These are phyloP conservation scores for Strigamia transsilvanica DNA, from an alignment of 2,888 invertebrate genomes.

Conservation along the genomic window DNA sequence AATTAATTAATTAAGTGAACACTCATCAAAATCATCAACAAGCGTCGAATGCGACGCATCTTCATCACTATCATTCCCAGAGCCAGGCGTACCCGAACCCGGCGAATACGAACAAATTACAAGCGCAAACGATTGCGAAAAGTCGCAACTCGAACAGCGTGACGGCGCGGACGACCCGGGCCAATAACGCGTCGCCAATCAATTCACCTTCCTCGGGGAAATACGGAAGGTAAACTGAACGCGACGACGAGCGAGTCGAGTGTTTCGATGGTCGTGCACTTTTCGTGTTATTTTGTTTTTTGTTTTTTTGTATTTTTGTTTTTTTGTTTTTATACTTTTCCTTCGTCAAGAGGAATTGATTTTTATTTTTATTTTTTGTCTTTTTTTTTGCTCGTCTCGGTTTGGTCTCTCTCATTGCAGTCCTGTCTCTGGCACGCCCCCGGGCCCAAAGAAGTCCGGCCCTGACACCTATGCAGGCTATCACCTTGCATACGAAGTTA, in stretches of 20 bases:
- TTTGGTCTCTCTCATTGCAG: constrained; percentile 56
- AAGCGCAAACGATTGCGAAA: constrained; percentile 23
- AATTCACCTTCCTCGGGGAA: constrained; percentile 52
- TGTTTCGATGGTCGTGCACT: constrained; percentile 1
- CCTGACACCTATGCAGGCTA: constrained; percentile 88
- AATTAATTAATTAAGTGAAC: neutral
- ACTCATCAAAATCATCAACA: constrained; percentile 51
- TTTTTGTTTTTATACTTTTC: neutral
- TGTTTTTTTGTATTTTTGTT: no score
- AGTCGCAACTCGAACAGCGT: constrained; percentile 50
- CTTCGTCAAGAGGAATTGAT: constrained; percentile 45
- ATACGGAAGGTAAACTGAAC: constrained; percentile 52
- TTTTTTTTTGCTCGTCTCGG: constrained; percentile 50
- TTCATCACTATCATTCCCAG: constrained; percentile 46
- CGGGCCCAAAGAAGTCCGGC: constrained; percentile 59
- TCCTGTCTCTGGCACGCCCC: constrained; percentile 59
- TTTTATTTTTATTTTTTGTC: neutral
- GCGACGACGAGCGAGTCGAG: neutral
- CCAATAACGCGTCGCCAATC: constrained; percentile 51
- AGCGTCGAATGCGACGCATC: neutral
- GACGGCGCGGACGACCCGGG: constrained; percentile 21
- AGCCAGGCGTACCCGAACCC: neutral
- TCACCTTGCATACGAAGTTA: constrained; percentile 99
- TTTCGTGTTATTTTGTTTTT: constrained; percentile 51
- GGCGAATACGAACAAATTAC: neutral